These are phyloP conservation scores for Odontocerum albicorne DNA, from an alignment of 2,888 invertebrate genomes.

Conservation along the genomic window DNA sequence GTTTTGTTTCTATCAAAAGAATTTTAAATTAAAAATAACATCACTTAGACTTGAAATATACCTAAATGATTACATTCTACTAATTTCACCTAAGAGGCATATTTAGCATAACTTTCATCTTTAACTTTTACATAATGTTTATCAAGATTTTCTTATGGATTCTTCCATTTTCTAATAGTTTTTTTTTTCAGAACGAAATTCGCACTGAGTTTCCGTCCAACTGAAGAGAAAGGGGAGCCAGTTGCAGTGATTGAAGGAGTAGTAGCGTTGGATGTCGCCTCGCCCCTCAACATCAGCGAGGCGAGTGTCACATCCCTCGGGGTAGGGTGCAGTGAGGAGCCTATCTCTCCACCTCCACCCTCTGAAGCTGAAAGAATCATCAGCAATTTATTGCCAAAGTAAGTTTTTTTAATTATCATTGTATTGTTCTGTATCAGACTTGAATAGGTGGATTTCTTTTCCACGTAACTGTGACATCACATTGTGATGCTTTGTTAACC, in stretches of 20 bases:
- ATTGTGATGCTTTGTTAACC: too few species aligned
- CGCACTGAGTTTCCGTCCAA: conserved; percentile 70
- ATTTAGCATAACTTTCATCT: too few species aligned
- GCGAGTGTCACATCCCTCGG: conserved; percentile 27
- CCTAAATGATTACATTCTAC: too few species aligned
- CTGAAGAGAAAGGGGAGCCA: conserved; percentile 46
- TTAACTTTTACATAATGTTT: too few species aligned
- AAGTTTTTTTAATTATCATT: too few species aligned
- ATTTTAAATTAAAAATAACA: too few species aligned
- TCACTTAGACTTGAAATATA: too few species aligned
- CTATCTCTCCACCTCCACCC: conserved; percentile 71
- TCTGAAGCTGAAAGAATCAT: conserved; percentile 78
- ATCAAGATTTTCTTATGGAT: background rate
- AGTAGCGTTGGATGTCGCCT: conserved; percentile 26
- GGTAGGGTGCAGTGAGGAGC: conserved; percentile 35
- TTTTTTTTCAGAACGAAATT: conserved; percentile 65
- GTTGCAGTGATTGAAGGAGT: conserved; percentile 36
- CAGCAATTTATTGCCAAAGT: conserved; percentile 75
- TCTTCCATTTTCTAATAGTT: background rate
- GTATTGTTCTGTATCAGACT: too few species aligned
- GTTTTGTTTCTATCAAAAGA: too few species aligned
- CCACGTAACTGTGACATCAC: too few species aligned
- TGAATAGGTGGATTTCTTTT: too few species aligned
- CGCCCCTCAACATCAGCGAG: conserved; percentile 26
- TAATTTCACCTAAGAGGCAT: too few species aligned